Percentiles rank a stretch among this genome's conserved stretches.
Conservation (phyloP, 2,797 vertebrate species). For the Artibeus lituratus region DNA sequence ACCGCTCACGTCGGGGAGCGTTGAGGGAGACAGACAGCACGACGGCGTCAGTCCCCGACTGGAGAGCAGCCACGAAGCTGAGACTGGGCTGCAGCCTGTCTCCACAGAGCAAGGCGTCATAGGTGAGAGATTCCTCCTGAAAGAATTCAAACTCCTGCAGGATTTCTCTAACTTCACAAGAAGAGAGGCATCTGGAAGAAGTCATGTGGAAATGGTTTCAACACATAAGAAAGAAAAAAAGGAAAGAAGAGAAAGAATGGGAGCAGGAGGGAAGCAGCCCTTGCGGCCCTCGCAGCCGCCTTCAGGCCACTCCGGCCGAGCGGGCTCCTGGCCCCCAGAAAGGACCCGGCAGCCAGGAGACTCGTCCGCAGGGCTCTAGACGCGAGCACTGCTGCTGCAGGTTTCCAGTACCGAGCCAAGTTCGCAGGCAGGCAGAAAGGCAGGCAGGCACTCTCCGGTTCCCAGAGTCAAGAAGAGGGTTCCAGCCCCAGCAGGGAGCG, state of each 20-base stretch:
- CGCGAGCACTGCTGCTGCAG: not conserved
- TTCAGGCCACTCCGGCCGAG: not conserved
- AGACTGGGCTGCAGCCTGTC: rapidly evolving
- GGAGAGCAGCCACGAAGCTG: rapidly evolving
- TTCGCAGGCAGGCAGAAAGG: not conserved
- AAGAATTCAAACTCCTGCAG: not conserved
- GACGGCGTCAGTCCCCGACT: too few species aligned
- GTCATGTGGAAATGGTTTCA: not conserved
- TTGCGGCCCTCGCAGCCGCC: rapidly evolving
- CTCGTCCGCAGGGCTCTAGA: not conserved
- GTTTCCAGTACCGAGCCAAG: not conserved
- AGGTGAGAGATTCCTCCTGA: not conserved
- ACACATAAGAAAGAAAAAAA: not conserved
- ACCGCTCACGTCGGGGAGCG: rapidly evolving
- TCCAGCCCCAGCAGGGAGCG: rapidly evolving
- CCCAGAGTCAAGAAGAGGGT: not conserved
- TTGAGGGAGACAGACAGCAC: not conserved
- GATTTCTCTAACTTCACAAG: not conserved
- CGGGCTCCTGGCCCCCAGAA: too few species aligned
- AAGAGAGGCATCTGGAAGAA: not conserved
- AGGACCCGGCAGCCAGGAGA: not conserved
- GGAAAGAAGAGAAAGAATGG: not conserved
- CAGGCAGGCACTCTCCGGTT: not conserved
- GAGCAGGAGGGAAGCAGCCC: not conserved
- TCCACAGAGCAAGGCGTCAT: not conserved